Evolutionary conservation across 2,113 vertebrate species (phyloP).

Genomic region (Platysternon megacephalum): DNA sequence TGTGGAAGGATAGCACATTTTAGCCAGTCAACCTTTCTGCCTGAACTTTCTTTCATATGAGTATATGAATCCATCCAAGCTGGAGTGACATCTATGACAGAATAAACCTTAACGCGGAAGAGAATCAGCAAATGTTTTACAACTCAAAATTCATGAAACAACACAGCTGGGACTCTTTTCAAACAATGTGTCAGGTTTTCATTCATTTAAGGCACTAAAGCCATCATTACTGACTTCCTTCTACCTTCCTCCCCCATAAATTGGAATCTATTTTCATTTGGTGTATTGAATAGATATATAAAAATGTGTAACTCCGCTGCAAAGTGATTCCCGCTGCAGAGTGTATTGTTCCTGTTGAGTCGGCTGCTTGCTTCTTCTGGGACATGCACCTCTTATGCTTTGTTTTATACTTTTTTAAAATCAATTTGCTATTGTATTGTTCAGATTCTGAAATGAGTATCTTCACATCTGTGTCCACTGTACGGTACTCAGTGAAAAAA

Average conservation of each 20-base stretch:
- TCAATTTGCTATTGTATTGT: neutral
- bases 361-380: neutral
- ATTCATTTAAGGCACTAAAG: neutral
- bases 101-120: constrained; percentile 8
- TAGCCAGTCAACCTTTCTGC: neutral
- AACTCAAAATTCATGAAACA: constrained; percentile 22
- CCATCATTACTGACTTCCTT: constrained; percentile 9
- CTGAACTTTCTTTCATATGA: constrained; percentile 41
- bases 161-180: constrained; percentile 32
- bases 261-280: neutral
- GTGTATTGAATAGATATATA: neutral
- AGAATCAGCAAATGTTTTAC: constrained; percentile 45
- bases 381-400: fast-evolving
- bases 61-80: constrained; percentile 24
- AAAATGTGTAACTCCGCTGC: neutral
- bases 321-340: neutral
- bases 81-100: constrained; percentile 27
- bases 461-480: neutral
- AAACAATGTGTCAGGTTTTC: constrained; percentile 9
- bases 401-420: neutral
- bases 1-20: neutral
- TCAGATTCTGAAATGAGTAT: neutral
- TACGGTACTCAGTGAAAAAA: neutral
- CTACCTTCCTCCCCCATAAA: neutral
- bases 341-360: neutral